A percentile compares a stretch with the other conserved stretches of the same genome.
Conservation (phyloP, 2,797 vertebrate genomes). For the Rhabdophis nuchalis region DNA sequence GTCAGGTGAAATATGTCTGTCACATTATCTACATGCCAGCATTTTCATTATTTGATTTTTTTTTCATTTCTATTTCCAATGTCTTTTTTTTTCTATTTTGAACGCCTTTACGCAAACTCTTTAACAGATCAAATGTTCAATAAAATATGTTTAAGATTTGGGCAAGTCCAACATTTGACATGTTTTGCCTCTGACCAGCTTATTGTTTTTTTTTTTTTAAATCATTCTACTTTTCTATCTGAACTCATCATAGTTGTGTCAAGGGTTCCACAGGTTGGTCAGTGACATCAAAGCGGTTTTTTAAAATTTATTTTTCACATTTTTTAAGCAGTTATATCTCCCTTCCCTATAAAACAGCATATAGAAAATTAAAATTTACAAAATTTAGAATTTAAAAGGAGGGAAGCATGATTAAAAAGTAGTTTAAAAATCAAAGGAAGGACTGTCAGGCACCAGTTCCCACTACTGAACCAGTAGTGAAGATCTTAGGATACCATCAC, state of each 20-base stretch:
- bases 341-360: not conserved
- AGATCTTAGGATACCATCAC: too few relatives aligned
- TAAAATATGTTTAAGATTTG: not conserved
- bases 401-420: not conserved
- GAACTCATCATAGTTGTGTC: not conserved
- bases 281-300: not conserved
- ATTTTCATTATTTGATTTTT: not conserved
- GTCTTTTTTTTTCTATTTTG: not conserved
- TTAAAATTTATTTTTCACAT: not conserved
- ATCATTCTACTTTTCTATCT: not conserved
- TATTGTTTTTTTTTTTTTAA: not conserved
- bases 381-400: not conserved
- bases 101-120: not conserved
- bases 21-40: not conserved
- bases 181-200: not conserved
- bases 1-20: too few relatives aligned
- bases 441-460: not conserved
- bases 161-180: not conserved
- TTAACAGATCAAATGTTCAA: not conserved
- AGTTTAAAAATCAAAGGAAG: not conserved
- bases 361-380: not conserved
- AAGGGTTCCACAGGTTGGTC: not conserved
- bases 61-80: not conserved
- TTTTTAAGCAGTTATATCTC: not conserved
- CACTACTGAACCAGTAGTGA: too few relatives aligned